Conservation (phyloP, 2,113 vertebrate genomes). For the Oreochromis niloticus region DNA sequence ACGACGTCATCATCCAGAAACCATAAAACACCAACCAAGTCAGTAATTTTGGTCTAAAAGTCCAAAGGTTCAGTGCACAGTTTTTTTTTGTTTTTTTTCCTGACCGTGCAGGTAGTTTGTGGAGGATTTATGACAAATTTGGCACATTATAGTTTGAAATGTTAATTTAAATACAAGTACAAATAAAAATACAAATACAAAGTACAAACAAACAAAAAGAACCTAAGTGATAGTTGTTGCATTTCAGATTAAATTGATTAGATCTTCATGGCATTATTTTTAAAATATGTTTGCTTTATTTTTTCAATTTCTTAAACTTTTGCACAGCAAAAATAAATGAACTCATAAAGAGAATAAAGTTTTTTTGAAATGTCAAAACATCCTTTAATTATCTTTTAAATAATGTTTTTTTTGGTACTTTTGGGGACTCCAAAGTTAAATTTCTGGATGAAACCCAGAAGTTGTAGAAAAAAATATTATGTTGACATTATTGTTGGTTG, state of each 20-base stretch:
- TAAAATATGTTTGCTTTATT: not conserved
- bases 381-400: not conserved
- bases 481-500: not conserved
- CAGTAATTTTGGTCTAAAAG: not conserved
- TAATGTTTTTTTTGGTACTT: not conserved
- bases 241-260: not conserved
- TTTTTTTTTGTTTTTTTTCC: not conserved
- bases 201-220: not conserved
- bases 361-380: fast-evolving
- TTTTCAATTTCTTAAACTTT: not conserved
- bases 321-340: not conserved
- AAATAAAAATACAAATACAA: not conserved
- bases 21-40: not conserved
- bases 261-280: not conserved
- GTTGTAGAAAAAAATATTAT: not conserved
- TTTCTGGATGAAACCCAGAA: not conserved
- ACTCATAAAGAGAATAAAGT: not conserved
- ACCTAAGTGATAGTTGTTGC: not conserved
- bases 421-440: not conserved
- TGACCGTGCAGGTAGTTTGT: not conserved
- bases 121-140: not conserved
- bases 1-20: not conserved
- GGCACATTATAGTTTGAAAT: not conserved
- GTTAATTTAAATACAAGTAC: not conserved
- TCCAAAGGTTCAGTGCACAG: not conserved